A percentile compares a stretch with the other conserved stretches of the same genome.
phyloP scores from a whole-genome alignment of 2,797 vertebrate species.

The Labroides dimidiatus region DNA sequence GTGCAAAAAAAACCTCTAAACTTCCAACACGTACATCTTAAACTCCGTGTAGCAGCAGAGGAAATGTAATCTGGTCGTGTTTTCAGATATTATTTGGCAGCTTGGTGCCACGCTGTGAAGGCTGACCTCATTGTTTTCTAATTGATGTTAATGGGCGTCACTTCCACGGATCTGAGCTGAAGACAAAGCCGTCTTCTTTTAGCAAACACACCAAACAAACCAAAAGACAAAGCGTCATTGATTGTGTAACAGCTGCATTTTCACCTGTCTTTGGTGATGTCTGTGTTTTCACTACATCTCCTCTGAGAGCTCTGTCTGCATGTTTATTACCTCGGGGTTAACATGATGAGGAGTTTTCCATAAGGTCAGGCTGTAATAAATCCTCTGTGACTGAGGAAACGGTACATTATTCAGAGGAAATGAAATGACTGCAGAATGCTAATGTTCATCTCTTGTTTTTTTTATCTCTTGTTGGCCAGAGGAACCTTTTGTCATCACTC shows the following conservation, averaged over 20 bases:
- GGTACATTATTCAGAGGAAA: conserved; percentile 56
- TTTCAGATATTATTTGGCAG: conserved; percentile 33
- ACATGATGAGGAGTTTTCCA: conserved; percentile 42
- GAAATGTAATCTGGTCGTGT: conserved; percentile 25
- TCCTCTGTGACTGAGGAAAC: conserved; percentile 44
- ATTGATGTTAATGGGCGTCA: conserved; percentile 25
- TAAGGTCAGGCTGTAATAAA: conserved; percentile 54
- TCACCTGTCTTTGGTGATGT: conserved; percentile 20
- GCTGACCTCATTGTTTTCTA: conserved; percentile 45
- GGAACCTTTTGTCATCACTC: conserved; percentile 17
- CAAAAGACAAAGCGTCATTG: too few species aligned
- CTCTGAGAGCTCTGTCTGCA: conserved; percentile 25
- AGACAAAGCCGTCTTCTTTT: conserved; percentile 6
- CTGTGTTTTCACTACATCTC: too few species aligned
- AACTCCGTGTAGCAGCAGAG: conserved; percentile 45
- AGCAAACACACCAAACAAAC: conserved; percentile 3
- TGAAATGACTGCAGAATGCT: conserved; percentile 36
- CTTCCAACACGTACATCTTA: conserved; percentile 11
- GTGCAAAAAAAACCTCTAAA: conserved; percentile 76
- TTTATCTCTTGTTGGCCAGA: conserved; percentile 8
- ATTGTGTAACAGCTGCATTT: conserved; percentile 10
- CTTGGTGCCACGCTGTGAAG: conserved; percentile 30
- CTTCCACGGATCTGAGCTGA: conserved; percentile 28
- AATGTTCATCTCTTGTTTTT: conserved; percentile 28
- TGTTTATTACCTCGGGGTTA: conserved; percentile 43